phyloP scores from a whole-genome alignment of 2,113 vertebrate genomes.

The Indicator indicator region DNA sequence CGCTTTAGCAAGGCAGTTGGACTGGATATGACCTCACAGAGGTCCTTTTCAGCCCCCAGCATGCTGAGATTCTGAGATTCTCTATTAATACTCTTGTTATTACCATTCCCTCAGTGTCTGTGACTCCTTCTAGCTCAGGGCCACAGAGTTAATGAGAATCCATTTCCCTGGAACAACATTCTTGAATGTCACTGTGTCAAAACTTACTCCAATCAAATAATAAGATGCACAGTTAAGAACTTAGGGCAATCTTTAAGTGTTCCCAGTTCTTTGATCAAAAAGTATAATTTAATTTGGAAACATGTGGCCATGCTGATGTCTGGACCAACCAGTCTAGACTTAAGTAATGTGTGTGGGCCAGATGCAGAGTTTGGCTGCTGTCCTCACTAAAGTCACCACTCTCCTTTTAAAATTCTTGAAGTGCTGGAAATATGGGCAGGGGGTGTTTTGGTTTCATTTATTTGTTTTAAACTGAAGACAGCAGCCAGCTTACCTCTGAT shows the following conservation, averaged over 20 bases:
- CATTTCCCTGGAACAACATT: background rate
- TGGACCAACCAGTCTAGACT: slow-evolving; percentile 47
- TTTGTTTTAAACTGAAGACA: slow-evolving; percentile 43
- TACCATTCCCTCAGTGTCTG: background rate
- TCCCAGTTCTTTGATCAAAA: slow-evolving; percentile 64
- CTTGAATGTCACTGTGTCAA: background rate
- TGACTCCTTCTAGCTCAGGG: background rate
- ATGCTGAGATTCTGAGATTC: no score
- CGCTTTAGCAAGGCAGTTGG: no score
- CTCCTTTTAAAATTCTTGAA: slow-evolving; percentile 62
- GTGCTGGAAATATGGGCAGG: background rate
- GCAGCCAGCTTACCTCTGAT: background rate
- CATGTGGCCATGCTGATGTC: slow-evolving; percentile 24
- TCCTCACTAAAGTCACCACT: slow-evolving; percentile 15
- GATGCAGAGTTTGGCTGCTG: slow-evolving; percentile 61
- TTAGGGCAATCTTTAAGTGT: slow-evolving; percentile 20
- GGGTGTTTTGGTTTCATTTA: background rate
- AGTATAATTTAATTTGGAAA: slow-evolving; percentile 66
- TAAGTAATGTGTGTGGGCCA: slow-evolving; percentile 70
- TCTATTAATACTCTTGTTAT: background rate
- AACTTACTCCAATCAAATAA: slow-evolving; percentile 6
- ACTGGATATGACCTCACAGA: no score
- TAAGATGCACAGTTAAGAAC: slow-evolving; percentile 41
- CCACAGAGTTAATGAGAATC: background rate
- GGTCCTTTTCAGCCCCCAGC: no score